Percentiles rank a stretch among this genome's conserved stretches.
These are phyloP conservation scores for Lutraria lutraria DNA, from an alignment of 2,888 invertebrate genomes.

Conservation along the genomic window DNA sequence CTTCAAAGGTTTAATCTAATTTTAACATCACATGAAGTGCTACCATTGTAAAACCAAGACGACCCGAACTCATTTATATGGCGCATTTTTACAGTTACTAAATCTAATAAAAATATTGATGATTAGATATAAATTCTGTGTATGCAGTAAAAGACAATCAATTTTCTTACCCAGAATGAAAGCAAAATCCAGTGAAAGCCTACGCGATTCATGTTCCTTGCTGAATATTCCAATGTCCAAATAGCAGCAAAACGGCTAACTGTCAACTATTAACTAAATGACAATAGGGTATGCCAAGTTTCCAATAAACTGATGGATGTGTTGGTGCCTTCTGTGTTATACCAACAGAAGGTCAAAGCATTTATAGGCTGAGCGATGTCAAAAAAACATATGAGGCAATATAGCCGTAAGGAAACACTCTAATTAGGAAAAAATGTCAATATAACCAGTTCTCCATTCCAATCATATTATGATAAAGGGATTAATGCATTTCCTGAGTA, in stretches of 20 bases:
- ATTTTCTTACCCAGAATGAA: background rate
- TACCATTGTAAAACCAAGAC: too few relatives aligned
- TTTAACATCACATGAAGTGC: too few relatives aligned
- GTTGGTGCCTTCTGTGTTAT: background rate
- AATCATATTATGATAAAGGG: background rate
- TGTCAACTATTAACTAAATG: background rate
- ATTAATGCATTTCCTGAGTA: slow-evolving; percentile 15
- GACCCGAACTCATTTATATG: too few relatives aligned
- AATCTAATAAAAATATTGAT: too few relatives aligned
- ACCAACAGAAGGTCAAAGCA: background rate
- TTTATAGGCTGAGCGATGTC: slow-evolving; percentile 2
- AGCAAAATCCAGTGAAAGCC: background rate
- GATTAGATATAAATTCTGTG: too few relatives aligned
- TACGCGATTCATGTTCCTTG: background rate
- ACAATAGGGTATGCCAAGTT: background rate
- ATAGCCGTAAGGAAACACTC: background rate
- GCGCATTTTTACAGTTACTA: too few relatives aligned
- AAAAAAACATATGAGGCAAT: background rate
- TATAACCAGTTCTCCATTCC: background rate
- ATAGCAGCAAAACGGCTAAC: background rate
- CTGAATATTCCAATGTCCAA: background rate
- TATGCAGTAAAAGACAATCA: too few relatives aligned
- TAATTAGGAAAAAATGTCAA: slow-evolving; percentile 12
- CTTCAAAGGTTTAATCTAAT: too few relatives aligned
- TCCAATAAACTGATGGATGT: background rate